phyloP scores from a whole-genome alignment of 2,113 vertebrate species.

The Promerops cafer region DNA sequence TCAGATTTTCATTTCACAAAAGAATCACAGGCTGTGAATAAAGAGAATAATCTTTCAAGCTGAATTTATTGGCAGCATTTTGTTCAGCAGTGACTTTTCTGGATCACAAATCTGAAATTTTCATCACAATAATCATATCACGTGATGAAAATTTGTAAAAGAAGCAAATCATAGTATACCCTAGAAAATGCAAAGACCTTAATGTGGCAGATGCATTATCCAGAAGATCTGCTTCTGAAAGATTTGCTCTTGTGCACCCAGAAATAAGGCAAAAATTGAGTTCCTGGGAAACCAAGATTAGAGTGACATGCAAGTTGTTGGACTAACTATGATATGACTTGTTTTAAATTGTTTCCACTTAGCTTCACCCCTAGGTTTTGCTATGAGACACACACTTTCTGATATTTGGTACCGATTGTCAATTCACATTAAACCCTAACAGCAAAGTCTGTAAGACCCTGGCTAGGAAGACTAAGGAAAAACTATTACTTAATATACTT shows the following conservation, averaged over 20 bases:
- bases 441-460: background rate
- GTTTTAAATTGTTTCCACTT: background rate
- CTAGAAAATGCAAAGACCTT: background rate
- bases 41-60: background rate
- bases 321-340: background rate
- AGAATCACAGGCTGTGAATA: background rate
- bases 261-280: background rate
- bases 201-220: background rate
- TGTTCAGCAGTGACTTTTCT: background rate
- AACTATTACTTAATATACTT: background rate
- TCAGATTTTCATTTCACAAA: background rate
- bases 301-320: background rate
- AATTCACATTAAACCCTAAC: background rate
- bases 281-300: background rate
- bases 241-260: background rate
- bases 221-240: background rate
- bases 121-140: background rate
- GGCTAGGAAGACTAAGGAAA: background rate
- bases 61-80: background rate
- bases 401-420: background rate
- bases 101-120: background rate
- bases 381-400: background rate
- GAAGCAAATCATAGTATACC: background rate
- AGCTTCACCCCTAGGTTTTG: background rate
- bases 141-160: background rate